A percentile compares a stretch with the other conserved stretches of the same genome.
phyloP scores from a whole-genome alignment of 2,797 vertebrate species.

The Acanthopagrus latus region DNA sequence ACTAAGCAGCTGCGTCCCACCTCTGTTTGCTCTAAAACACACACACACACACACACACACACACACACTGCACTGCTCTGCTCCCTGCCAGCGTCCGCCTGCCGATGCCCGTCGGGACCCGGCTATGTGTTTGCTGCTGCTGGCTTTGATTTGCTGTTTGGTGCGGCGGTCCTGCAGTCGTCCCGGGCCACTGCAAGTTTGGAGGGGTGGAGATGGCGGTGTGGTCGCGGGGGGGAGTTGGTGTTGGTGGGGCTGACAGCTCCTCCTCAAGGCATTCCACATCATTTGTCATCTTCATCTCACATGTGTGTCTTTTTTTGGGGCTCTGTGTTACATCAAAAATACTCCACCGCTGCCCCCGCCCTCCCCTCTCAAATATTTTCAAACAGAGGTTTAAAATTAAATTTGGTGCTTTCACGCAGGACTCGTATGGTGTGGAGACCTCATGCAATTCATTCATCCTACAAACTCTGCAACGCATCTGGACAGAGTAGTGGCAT shows the following conservation, averaged over 20 bases:
- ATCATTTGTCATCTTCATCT: conserved; percentile 61
- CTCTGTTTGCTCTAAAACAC: conserved; percentile 46
- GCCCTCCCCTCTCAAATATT: background rate
- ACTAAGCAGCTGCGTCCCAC: conserved; percentile 66
- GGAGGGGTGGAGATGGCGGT: conserved; percentile 31
- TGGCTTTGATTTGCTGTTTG: conserved; percentile 77
- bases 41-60: conserved; percentile 25
- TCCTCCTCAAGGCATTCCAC: conserved; percentile 59
- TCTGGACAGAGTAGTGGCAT: background rate
- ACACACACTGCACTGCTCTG: conserved; percentile 6
- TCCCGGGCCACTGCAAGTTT: conserved; percentile 60
- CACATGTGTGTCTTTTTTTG: background rate
- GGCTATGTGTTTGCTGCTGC: conserved; percentile 47
- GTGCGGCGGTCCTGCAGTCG: conserved; percentile 52
- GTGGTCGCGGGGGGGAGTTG: background rate
- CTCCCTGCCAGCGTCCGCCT: conserved; percentile 34
- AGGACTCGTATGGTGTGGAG: background rate
- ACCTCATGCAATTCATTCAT: background rate
- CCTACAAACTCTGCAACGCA: background rate
- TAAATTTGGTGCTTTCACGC: conserved; percentile 28
- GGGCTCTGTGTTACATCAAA: conserved; percentile 23
- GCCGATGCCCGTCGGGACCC: conserved; percentile 37
- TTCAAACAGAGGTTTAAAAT: conserved; percentile 38
- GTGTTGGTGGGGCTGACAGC: conserved; percentile 38
- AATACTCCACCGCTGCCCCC: too few relatives aligned